Base-by-base conservation (phyloP, 2,888 invertebrate genomes). In the Marasmarcha lunaedactyla region DNA sequence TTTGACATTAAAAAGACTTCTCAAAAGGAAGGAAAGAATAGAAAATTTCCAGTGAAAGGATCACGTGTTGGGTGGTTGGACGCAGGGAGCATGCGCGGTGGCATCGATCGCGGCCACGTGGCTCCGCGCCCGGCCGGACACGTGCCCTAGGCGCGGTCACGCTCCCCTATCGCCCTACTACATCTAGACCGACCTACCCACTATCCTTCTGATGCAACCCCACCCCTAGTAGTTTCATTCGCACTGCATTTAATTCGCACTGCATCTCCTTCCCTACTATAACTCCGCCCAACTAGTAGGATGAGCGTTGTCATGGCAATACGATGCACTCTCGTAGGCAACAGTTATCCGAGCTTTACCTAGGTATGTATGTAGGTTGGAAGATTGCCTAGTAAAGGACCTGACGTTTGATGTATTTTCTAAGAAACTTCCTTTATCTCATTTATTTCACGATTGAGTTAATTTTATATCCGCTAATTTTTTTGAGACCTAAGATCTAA, bases 81-180 rank as follows among this genome's bases (percentile, higher is more conserved):
- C 30, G 15, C 15, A 11, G 15, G 15, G 15, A 14, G 36, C 35
- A 15, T 40, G 30, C 30, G 30, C 30, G 30, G 30, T 3, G 6
- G 30, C 30, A 11, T 9, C n/a, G 30, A 30, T 30, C 30, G 30
- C 11, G 6, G 30, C 6, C 30, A 20, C 20, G 20, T 13, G 27
- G 14, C 14, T 35, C 34, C 40, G 30, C n/a, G 11, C 30, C 25
- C 30, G 30, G 30, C 30, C 30, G 30, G 42, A 9, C 26, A 39
- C 42, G 37, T 37, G 37, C 26, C 39, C 27, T 44, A 34, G 33
- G 43, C 42, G 43, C 39, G 36, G 30, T 42, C 39, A 36, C 39
- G 39, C 34, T 11, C 13, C 20, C 34, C 38, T 27, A 25, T 38
- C 36, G 35, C 25, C 15, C 30, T 33, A n/a, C 37, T 30, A 9